These are phyloP conservation scores for Poecile montanus DNA, from an alignment of 2,797 vertebrate species.

Conservation along the genomic window DNA sequence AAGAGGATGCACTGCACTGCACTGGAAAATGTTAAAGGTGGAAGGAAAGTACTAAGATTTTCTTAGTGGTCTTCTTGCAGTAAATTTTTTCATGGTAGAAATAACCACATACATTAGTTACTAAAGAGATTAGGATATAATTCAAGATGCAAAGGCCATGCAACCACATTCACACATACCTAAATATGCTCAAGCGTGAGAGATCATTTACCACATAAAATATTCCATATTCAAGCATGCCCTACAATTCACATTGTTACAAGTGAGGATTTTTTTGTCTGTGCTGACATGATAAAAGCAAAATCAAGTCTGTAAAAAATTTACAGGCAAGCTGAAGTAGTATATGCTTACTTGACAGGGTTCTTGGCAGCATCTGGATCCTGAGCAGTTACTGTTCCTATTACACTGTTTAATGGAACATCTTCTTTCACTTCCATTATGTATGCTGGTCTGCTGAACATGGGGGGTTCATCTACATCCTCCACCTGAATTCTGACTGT, in stretches of 20 bases:
- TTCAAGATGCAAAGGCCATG: neutral
- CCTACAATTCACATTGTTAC: neutral
- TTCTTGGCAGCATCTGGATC: slow-evolving; percentile 88
- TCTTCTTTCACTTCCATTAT: slow-evolving; percentile 91
- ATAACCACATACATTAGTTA: neutral
- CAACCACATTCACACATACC: neutral
- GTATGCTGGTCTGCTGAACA: slow-evolving; percentile 86
- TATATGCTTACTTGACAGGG: slow-evolving; percentile 85
- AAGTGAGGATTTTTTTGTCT: neutral
- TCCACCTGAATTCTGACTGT: slow-evolving; percentile 87
- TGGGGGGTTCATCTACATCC: slow-evolving; percentile 91
- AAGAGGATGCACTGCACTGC: neutral
- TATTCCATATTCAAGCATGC: neutral
- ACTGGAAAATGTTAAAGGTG: neutral
- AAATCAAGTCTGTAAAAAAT: neutral
- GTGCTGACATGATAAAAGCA: neutral
- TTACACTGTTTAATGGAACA: slow-evolving; percentile 77
- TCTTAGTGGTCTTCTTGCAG: neutral
- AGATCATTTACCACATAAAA: neutral
- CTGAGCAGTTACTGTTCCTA: slow-evolving; percentile 86
- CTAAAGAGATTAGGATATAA: neutral
- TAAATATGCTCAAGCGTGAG: neutral
- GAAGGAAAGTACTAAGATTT: neutral
- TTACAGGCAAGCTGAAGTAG: neutral
- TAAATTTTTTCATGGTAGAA: neutral